Evolutionary conservation across 1,140 invertebrate genomes (phyloP).

Genomic region (Drosophila subpulchrella): DNA sequence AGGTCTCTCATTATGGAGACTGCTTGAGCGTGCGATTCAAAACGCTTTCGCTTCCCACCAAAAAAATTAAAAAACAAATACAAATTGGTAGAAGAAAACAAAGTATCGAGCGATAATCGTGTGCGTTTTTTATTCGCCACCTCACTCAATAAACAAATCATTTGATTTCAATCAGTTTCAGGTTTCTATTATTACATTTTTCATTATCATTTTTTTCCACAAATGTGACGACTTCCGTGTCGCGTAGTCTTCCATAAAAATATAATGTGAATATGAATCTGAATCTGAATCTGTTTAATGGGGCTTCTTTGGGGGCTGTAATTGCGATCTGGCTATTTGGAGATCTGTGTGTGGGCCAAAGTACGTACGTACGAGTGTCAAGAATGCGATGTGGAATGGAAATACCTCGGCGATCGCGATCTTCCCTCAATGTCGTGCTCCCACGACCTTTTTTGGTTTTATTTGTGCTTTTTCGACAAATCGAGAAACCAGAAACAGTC

Average conservation of each 20-base stretch:
- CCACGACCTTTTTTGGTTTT: constrained; percentile 58
- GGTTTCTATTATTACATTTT: constrained; percentile 38
- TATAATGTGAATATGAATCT: background rate
- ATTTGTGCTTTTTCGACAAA: constrained; percentile 22
- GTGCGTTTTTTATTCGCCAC: constrained; percentile 2
- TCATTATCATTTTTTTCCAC: constrained; percentile 22
- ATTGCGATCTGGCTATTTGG: constrained; percentile 13
- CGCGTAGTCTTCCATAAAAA: constrained; percentile 5
- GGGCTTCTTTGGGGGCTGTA: constrained; percentile 35
- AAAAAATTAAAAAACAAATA: constrained; percentile 13
- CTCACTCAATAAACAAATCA: constrained; percentile 59
- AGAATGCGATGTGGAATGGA: constrained; percentile 23
- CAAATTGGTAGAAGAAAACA: constrained; percentile 16
- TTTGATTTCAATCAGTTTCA: constrained; percentile 58
- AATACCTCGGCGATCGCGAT: constrained; percentile 24
- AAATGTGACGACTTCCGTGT: constrained; percentile 29
- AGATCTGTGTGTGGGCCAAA: constrained; percentile 28
- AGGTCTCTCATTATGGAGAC: constrained; percentile 53
- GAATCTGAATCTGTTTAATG: constrained; percentile 2
- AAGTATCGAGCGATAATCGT: constrained; percentile 15
- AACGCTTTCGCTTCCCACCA: constrained; percentile 69
- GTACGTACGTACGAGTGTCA: constrained; percentile 18
- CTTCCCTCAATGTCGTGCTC: constrained; percentile 68
- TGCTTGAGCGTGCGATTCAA: constrained; percentile 69
- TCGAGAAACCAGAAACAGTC: constrained; percentile 24